Percentiles rank a stretch among this genome's conserved stretches.
phyloP scores from a whole-genome alignment of 2,113 vertebrate species.

The Epinephelus moara region DNA sequence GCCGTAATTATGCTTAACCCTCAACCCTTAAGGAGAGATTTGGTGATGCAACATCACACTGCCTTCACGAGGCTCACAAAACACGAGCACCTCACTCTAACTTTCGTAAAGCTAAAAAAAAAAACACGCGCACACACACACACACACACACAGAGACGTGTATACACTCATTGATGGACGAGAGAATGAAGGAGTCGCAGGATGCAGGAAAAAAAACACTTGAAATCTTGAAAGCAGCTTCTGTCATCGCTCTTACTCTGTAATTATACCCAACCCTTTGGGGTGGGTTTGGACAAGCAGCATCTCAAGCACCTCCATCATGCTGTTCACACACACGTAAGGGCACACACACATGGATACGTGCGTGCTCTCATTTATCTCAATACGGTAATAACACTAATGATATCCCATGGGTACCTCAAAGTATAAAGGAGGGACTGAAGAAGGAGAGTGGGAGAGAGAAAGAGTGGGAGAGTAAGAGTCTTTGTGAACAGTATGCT shows the following conservation, averaged over 20 bases:
- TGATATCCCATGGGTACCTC: constrained; percentile 78
- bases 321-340: constrained; percentile 17
- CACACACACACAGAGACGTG: background rate
- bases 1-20: constrained; percentile 66
- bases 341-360: constrained; percentile 9
- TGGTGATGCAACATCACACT: constrained; percentile 64
- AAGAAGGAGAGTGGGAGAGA: constrained; percentile 56
- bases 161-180: background rate
- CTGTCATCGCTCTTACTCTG: constrained; percentile 32
- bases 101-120: background rate
- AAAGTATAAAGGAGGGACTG: constrained; percentile 63
- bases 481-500: constrained; percentile 75
- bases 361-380: constrained; percentile 57
- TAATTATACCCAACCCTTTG: constrained; percentile 41
- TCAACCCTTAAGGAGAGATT: constrained; percentile 59
- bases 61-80: constrained; percentile 29
- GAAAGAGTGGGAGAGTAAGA: constrained; percentile 60
- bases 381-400: constrained; percentile 73
- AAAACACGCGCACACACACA: background rate
- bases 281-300: constrained; percentile 50
- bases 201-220: constrained; percentile 1
- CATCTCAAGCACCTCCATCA: constrained; percentile 31
- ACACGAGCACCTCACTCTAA: constrained; percentile 30
- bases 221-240: constrained; percentile 47
- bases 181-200: background rate